Evolutionary conservation across 2,113 vertebrate species (phyloP).

Genomic region (Notechis scutatus): DNA sequence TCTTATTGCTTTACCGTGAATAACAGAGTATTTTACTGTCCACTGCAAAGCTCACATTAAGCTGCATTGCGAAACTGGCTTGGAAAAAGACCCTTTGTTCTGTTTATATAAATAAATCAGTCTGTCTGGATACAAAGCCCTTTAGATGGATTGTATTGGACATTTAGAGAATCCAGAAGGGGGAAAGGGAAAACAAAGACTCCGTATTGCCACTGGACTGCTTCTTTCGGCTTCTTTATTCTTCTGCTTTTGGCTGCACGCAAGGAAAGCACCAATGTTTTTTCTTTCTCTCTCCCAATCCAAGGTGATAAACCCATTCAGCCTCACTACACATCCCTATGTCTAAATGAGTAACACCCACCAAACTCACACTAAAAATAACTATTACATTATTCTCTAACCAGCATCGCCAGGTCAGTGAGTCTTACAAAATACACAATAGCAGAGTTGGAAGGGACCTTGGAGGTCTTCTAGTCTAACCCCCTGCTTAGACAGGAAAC

Average conservation of each 20-base stretch:
- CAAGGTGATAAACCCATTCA: neutral
- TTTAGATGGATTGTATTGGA: neutral
- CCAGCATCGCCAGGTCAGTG: neutral
- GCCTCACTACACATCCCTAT: neutral
- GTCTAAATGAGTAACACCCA: neutral
- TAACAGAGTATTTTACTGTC: neutral
- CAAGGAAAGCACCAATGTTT: too few species aligned
- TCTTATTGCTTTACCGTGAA: neutral
- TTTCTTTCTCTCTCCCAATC: too few species aligned
- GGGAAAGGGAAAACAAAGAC: neutral
- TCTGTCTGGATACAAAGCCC: neutral
- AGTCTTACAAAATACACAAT: neutral
- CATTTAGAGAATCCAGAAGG: neutral
- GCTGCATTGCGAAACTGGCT: neutral
- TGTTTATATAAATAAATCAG: neutral
- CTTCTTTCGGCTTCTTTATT: too few species aligned
- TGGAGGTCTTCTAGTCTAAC: neutral
- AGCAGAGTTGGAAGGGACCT: neutral
- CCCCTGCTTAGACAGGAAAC: fast-evolving
- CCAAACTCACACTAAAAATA: neutral
- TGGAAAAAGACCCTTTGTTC: neutral
- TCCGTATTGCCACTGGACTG: too few species aligned
- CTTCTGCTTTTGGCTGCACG: too few species aligned
- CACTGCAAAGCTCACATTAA: neutral
- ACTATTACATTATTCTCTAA: neutral